A percentile compares a stretch with the other conserved stretches of the same genome.
phyloP scores from a whole-genome alignment of 2,797 vertebrate species.

The Erithacus rubecula region DNA sequence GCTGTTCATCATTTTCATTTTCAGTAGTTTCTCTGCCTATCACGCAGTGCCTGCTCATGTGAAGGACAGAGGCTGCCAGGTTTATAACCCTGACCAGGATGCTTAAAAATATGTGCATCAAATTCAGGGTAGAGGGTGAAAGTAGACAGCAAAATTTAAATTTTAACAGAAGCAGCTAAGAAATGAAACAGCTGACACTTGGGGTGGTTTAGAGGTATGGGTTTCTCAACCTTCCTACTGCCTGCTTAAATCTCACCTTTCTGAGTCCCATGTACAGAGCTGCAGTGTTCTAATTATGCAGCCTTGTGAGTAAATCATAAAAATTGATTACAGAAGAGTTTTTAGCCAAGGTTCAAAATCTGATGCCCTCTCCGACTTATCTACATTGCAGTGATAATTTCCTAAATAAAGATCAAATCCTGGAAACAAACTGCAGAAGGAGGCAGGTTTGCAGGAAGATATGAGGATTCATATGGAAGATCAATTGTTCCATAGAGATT shows the following conservation, averaged over 20 bases:
- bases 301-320: not conserved
- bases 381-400: not conserved
- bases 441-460: not conserved
- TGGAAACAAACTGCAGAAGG: not conserved
- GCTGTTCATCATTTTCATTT: conserved; percentile 5
- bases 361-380: not conserved
- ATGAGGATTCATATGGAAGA: not conserved
- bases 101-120: not conserved
- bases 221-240: not conserved
- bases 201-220: not conserved
- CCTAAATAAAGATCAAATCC: not conserved
- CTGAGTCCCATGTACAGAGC: not conserved
- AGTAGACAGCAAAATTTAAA: not conserved
- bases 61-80: not conserved
- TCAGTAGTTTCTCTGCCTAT: not conserved
- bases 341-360: not conserved
- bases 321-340: not conserved
- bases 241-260: not conserved
- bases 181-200: not conserved
- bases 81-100: not conserved
- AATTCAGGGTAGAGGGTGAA: not conserved
- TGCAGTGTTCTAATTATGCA: not conserved
- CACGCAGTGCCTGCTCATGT: not conserved
- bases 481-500: not conserved
- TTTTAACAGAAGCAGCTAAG: not conserved